Conservation (phyloP, 2,888 invertebrate genomes). For the Gnatocerus cornutus region DNA sequence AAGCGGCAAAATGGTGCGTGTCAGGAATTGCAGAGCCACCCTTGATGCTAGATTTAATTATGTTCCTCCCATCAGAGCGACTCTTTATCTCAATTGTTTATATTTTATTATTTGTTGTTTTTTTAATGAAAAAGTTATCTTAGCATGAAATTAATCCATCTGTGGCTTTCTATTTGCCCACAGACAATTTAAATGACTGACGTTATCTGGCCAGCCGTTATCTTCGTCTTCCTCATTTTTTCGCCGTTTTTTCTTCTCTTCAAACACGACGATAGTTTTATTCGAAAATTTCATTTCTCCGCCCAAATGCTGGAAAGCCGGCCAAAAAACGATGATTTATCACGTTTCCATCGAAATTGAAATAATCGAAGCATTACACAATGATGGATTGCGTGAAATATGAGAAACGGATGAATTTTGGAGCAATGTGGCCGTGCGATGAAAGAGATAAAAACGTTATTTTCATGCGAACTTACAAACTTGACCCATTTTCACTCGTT, state of each 20-base stretch:
- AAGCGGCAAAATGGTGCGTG: too few species aligned
- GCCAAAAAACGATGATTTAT: neutral
- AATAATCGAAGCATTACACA: slow-evolving; percentile 8
- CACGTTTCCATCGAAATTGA: neutral
- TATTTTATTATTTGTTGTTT: slow-evolving; percentile 1
- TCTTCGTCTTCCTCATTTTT: slow-evolving; percentile 1
- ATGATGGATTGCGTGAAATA: slow-evolving; percentile 12
- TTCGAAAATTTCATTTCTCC: slow-evolving; percentile 9
- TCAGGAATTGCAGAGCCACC: too few species aligned
- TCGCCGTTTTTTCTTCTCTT: too few species aligned
- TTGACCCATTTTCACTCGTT: slow-evolving; percentile 13
- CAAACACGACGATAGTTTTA: neutral
- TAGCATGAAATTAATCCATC: slow-evolving; percentile 15
- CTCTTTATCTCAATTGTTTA: slow-evolving; percentile 17
- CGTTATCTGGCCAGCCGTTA: slow-evolving; percentile 5
- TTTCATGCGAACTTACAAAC: slow-evolving; percentile 8
- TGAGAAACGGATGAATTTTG: neutral
- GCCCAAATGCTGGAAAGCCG: neutral
- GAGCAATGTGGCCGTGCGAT: neutral
- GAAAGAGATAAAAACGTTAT: slow-evolving; percentile 6
- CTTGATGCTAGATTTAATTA: too few species aligned
- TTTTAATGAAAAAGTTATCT: slow-evolving; percentile 11
- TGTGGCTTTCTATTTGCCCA: slow-evolving; percentile 9
- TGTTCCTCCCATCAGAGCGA: too few species aligned
- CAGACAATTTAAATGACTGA: slow-evolving; percentile 14